Base-by-base conservation (phyloP, 2,113 vertebrate species). In the Brachypodius melanocephalos region DNA sequence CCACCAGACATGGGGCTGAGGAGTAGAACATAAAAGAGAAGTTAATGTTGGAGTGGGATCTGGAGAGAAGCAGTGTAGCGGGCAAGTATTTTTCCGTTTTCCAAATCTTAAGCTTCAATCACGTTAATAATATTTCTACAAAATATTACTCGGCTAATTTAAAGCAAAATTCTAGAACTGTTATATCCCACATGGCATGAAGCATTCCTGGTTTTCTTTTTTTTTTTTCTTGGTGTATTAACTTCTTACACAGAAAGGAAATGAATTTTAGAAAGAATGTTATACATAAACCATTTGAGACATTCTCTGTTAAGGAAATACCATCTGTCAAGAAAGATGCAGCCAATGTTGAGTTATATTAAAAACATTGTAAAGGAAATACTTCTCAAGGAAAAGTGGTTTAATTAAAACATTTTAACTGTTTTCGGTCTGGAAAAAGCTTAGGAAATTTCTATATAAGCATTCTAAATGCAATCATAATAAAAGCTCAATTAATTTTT, bases 261-360 rank as follows among this genome's bases (percentile, higher is more conserved):
- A 96, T 97, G 62, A 96, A 94, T 95, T 97, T 94, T 95, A 95
- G 88, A 89, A 95, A 87, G 91, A 96, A 96, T 95, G 96, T 95
- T 94, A 78, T 92, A 82, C 77, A 89, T 93, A 95, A 96, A 72
- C 95, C 80, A 66, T 94, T 95, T 93, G 93, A 95, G 94, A 93
- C 88, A n/a, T 82, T 94, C 52, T 94, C 92, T 89, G 40, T 89
- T 92, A 93, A 94, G 93, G 89, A 96, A 96, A 96, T 96, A 90
- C 85, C 91, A 96, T 85, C 93, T 96, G 96, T 96, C 94, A 95
- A 77, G 80, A 93, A 95, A 77, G 91, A 91, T 96, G 90, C 87
- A 90, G 91, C 88, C 89, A 96, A 29, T 77, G 63, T 89, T 95
- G 90, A 92, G 49, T 96, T 97, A 78, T 84, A 89, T 55, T 88